These are phyloP conservation scores for Mustela lutreola DNA, from an alignment of 2,113 vertebrate genomes.

Conservation along the genomic window DNA sequence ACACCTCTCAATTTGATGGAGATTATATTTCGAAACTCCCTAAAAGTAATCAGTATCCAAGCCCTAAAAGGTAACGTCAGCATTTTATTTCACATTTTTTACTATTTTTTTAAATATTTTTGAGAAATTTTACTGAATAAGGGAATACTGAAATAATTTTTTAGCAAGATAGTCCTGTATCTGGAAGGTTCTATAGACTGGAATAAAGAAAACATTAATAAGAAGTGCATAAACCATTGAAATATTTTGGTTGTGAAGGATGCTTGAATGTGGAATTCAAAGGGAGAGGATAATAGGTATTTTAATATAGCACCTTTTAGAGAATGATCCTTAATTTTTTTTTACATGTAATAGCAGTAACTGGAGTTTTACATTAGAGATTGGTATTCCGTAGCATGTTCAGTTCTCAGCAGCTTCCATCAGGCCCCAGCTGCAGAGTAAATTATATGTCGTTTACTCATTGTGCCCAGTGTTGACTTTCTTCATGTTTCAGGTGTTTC, in stretches of 20 bases:
- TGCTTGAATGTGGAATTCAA: not conserved
- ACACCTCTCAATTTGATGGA: constrained; percentile 85
- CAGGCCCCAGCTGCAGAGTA: not conserved
- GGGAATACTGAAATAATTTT: not conserved
- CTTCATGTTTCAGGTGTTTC: constrained; percentile 91
- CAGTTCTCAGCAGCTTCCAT: not conserved
- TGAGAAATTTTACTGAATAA: constrained; percentile 33
- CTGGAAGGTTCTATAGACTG: not conserved
- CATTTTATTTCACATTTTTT: constrained; percentile 16
- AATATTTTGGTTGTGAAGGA: constrained; percentile 17
- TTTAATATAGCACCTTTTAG: constrained; percentile 30
- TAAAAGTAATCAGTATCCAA: constrained; percentile 96
- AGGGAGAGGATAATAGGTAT: not conserved
- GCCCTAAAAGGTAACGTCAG: constrained; percentile 94
- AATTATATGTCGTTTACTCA: not conserved
- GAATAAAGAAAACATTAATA: not conserved
- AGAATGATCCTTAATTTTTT: not conserved
- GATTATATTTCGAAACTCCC: constrained; percentile 89
- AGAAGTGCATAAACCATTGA: not conserved
- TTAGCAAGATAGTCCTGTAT: not conserved
- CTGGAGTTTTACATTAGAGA: not conserved
- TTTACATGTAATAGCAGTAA: not conserved
- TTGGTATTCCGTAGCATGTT: not conserved
- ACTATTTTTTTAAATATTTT: not conserved
- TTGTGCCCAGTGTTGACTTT: constrained; percentile 41